Evolutionary conservation across 2,797 vertebrate species (phyloP), one percentile per base, ranked within the genome.

Genomic region (Rhynchotus rufescens): DNA sequence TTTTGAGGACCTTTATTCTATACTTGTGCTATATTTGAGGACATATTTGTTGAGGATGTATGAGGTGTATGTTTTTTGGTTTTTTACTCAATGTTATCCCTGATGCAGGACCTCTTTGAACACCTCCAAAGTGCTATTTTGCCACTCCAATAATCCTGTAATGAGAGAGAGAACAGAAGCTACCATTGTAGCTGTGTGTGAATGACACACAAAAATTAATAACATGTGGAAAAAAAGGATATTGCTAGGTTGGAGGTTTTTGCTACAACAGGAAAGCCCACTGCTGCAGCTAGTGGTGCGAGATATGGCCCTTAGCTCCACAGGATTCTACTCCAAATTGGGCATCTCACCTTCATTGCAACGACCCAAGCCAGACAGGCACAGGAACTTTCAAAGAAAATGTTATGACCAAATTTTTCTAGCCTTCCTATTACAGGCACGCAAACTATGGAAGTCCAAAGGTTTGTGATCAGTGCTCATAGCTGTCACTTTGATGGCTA

Each of bases 401-500:
- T 80, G 93, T 90, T 60, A 62, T 78, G 77, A 36, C 51, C 80
- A 81, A 65, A 45, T 59, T 64, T 40, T 86, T 14, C n/a, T 40
- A 87, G 36, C 28, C 32, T 79, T 42, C 40, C 85, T 88, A 57
- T 79, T 94, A 87, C 86, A 80, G 64, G 32, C 34, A 84, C 92
- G 80, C 80, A 90, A 92, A 96, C 89, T 71, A 90, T 8, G 38
- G 30, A 80, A 91, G 93, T 93, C 96, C 90, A 96, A 90, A 90
- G 84, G 88, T 95, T 94, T 90, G 76, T 79, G 90, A 71, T 92
- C 77, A 67, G 52, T 79, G 79, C 84, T 85, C 17, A 28, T 86
- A 91, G 89, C 75, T 80, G 81, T 82, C 91, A 76, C 91, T 94
- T 91, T 95, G 90, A 90, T 94, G 93, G 81, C 76, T 96, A 94